Evolutionary conservation across 2,113 vertebrate species (phyloP).

Genomic region (Alexandromys fortis): DNA sequence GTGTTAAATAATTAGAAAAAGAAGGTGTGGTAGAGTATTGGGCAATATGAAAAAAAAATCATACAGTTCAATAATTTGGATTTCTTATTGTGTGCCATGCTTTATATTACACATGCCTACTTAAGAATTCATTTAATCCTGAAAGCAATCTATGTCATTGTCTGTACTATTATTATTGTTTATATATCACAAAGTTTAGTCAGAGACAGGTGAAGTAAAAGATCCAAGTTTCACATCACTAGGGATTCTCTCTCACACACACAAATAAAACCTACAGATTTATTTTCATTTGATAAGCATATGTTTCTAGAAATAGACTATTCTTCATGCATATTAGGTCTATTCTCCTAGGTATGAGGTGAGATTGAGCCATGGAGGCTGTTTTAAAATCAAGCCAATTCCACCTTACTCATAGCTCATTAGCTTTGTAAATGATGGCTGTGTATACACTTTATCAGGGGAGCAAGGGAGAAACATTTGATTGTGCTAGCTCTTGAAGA

Average conservation of each 20-base stretch:
- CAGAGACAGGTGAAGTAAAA: neutral
- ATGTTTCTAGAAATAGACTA: neutral
- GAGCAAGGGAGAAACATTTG: neutral
- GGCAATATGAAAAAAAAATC: neutral
- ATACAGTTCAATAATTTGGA: neutral
- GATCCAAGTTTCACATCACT: neutral
- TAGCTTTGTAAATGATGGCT: neutral
- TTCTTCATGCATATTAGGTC: neutral
- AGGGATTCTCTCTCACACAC: neutral
- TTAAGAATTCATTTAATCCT: neutral
- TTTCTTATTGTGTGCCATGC: neutral
- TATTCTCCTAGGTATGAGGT: neutral
- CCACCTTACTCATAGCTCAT: neutral
- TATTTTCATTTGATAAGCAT: neutral
- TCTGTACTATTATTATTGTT: neutral
- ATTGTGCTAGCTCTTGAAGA: neutral
- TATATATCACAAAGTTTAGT: neutral
- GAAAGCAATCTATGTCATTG: neutral
- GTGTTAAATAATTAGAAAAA: neutral
- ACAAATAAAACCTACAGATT: neutral
- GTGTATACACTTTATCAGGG: neutral
- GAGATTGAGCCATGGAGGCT: neutral
- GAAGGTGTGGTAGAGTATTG: too few relatives aligned
- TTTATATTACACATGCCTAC: neutral
- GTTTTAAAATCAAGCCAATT: neutral